These are phyloP conservation scores for Lithophane semibrunnea DNA, from an alignment of 2,888 invertebrate genomes.

Conservation along the genomic window DNA sequence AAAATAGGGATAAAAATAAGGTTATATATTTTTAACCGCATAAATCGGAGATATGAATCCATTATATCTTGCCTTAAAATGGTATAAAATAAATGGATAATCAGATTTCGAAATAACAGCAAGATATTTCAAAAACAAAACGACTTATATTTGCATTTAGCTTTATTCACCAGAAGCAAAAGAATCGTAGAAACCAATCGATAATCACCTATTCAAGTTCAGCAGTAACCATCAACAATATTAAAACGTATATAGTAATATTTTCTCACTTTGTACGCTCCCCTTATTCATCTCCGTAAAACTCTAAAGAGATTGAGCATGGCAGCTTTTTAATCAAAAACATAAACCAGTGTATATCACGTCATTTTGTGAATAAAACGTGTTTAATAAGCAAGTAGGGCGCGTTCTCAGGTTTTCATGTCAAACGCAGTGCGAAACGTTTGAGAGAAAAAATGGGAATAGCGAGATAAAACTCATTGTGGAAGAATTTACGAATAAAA, in stretches of 20 bases:
- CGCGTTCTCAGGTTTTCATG: slow-evolving; percentile 68
- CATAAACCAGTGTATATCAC: slow-evolving; percentile 67
- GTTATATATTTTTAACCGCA: not conserved
- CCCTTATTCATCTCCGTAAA: slow-evolving; percentile 35
- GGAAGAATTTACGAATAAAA: slow-evolving; percentile 40
- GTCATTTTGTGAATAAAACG: slow-evolving; percentile 65
- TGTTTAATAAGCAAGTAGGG: slow-evolving; percentile 64
- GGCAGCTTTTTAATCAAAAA: slow-evolving; percentile 75
- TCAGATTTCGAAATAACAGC: too few species aligned
- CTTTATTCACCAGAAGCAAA: too few species aligned
- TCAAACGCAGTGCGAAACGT: slow-evolving; percentile 71
- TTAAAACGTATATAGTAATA: not conserved
- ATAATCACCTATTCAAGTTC: not conserved
- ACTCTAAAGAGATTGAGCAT: slow-evolving; percentile 61
- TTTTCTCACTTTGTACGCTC: slow-evolving; percentile 12
- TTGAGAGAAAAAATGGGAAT: slow-evolving; percentile 55
- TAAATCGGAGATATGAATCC: not conserved
- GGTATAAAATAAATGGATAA: too few species aligned
- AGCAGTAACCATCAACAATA: not conserved
- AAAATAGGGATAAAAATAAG: not conserved
- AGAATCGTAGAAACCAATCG: not conserved
- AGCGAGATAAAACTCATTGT: slow-evolving; percentile 63
- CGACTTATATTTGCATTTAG: not conserved
- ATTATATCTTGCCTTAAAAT: not conserved
- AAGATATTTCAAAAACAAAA: not conserved